Conservation (phyloP, 2,888 invertebrate genomes). For the Caenorhabditis virilis region DNA sequence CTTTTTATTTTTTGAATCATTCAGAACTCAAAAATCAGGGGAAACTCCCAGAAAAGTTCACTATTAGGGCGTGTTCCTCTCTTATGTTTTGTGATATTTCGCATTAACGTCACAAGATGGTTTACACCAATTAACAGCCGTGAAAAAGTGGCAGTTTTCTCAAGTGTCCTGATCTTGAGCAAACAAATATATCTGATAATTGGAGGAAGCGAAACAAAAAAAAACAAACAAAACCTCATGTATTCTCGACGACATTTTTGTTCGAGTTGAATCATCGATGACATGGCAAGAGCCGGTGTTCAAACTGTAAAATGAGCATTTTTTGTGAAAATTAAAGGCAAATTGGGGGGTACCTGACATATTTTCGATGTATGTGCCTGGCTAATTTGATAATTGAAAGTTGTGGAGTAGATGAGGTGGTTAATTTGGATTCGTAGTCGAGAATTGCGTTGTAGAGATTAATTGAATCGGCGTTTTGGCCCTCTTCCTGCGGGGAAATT, state of each 20-base stretch:
- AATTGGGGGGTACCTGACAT: constrained; percentile 2
- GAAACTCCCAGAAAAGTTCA: too few species aligned
- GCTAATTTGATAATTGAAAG: constrained; percentile 24
- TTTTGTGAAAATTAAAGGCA: background rate
- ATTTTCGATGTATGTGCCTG: constrained; percentile 29
- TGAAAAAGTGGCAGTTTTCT: too few species aligned
- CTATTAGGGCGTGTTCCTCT: too few species aligned
- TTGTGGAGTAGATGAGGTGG: constrained; percentile 2
- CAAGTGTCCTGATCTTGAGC: too few species aligned
- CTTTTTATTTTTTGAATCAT: too few species aligned
- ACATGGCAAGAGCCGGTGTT: constrained; percentile 29
- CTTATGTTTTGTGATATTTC: too few species aligned
- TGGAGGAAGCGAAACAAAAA: background rate
- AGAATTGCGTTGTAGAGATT: constrained; percentile 11
- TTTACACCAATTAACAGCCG: too few species aligned
- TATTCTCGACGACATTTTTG: constrained; percentile 16
- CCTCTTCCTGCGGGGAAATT: too few species aligned
- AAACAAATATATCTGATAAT: background rate
- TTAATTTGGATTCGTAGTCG: constrained; percentile 19
- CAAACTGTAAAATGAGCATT: background rate
- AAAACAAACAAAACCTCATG: constrained; percentile 19
- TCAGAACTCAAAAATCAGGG: too few species aligned
- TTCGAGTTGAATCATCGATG: constrained; percentile 8
- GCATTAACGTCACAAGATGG: too few species aligned
- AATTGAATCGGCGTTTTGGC: constrained; percentile 30